phyloP scores from a whole-genome alignment of 2,888 invertebrate species.

The Drosophila paramelanica region DNA sequence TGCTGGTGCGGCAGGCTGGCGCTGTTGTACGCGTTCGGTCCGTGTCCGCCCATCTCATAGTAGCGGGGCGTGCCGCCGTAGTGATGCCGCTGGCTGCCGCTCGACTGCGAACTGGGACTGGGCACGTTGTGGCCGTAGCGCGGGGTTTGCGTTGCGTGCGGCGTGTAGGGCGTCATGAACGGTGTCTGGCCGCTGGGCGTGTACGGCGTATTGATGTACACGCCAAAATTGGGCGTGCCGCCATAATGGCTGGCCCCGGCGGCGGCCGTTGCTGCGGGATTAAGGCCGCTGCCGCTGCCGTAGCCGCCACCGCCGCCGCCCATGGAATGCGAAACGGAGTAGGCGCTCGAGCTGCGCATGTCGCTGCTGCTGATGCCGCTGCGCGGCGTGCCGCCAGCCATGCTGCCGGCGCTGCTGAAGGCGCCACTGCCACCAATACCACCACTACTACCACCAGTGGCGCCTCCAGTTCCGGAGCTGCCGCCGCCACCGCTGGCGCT shows the following conservation, averaged over 20 bases:
- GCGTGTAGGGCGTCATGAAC: constrained; percentile 95
- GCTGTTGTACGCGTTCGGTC: constrained; percentile 47
- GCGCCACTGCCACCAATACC: constrained; percentile 25
- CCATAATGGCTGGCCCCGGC: constrained; percentile 65
- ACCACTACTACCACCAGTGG: no score
- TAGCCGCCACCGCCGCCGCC: constrained; percentile 19
- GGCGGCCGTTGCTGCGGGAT: not conserved
- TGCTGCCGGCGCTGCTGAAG: constrained; percentile 61
- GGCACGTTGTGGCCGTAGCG: constrained; percentile 86
- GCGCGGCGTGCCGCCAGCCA: constrained; percentile 66
- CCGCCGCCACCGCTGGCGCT: not conserved
- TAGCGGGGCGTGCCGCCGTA: constrained; percentile 66
- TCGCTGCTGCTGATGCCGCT: constrained; percentile 65
- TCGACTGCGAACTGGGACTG: constrained; percentile 81
- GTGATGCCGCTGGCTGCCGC: constrained; percentile 71
- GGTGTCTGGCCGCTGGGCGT: constrained; percentile 97
- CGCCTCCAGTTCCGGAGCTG: no score
- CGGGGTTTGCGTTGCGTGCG: constrained; percentile 89
- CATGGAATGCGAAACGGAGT: constrained; percentile 73
- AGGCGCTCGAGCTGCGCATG: constrained; percentile 61
- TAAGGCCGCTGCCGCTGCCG: not conserved
- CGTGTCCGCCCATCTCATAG: constrained; percentile 60
- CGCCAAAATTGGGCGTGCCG: constrained; percentile 83
- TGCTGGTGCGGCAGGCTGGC: constrained; percentile 35
- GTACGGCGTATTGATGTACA: constrained; percentile 93